Evolutionary conservation across 2,888 invertebrate species (phyloP), one percentile per base, ranked within the genome.

Genomic region (Tethea ocularis): DNA sequence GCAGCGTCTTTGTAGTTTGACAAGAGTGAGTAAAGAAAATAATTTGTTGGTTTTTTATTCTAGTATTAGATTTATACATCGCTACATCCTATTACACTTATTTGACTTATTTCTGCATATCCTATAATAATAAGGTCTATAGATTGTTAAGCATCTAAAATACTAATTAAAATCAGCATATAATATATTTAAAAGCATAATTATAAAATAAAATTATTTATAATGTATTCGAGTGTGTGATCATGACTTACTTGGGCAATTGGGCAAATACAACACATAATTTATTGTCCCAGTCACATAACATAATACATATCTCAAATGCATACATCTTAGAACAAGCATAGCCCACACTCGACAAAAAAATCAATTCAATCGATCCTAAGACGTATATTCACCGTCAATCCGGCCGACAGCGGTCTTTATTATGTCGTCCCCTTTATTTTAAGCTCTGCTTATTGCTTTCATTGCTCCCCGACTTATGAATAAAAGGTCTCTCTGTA

Each of bases 401-500:
- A 71, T 62, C 67, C 63, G 58, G 60, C 58, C 59, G 53, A 59
- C 55, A 59, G 56, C 58, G 62, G 58, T 64, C 66, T 75, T 62
- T 63, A 58, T 58, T 64, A 52, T 57, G 54, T 24, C 57, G 53
- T 61, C 55, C 59, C 63, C 24, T 71, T 86, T 84, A 83, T 84
- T 82, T 80, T 75, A 81, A 78, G 74, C 78, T 72, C 64, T 62
- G 72, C 74, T 74, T 72, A 71, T 74, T 72, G 73, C 77, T 78
- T 78, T 84, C 82, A 82, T 78, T 74, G 77, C 75, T 75, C 76
- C 76, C 78, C 68, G 78, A 75, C 74, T 77, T 74, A 73, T 80
- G 82, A 83, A 87, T 85, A 83, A 86, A 84, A 81, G 80, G 75
- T 58, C 68, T 74, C 74, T 70, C 68, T 82, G 82, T 86, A 60